Conservation (phyloP, 1,140 invertebrate genomes). For the Calycopis cecrops region DNA sequence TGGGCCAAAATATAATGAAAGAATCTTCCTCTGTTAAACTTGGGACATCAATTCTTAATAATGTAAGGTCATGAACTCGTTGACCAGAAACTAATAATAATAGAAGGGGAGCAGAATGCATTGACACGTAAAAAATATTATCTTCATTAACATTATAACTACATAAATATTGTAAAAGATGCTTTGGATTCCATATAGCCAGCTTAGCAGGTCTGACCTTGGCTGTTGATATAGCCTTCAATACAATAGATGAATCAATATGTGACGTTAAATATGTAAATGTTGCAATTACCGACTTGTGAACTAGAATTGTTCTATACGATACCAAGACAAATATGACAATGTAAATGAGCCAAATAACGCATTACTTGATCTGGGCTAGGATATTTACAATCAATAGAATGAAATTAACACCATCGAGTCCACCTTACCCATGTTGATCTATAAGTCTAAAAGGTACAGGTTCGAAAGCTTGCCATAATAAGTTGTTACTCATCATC, state of each 20-base stretch:
- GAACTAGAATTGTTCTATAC: background rate
- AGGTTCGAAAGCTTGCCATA: conserved; percentile 19
- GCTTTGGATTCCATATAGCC: no score
- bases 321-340: background rate
- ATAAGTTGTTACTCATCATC: conserved; percentile 21
- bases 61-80: conserved; percentile 31
- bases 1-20: conserved; percentile 28
- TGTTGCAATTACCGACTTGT: background rate
- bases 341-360: conserved; percentile 19
- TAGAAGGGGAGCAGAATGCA: conserved; percentile 24
- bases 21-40: conserved; percentile 12
- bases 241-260: no score
- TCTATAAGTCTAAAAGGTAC: conserved; percentile 23
- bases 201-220: no score
- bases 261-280: no score
- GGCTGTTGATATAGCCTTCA: no score
- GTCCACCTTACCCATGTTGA: conserved; percentile 17
- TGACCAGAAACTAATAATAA: conserved; percentile 15
- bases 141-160: no score
- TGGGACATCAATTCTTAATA: conserved; percentile 11
- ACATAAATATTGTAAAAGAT: no score
- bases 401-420: conserved; percentile 15
- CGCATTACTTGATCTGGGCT: conserved; percentile 9
- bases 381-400: conserved; percentile 13
- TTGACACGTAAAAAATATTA: conserved; percentile 29